phyloP scores from a whole-genome alignment of 2,113 vertebrate species.

The Tringa solitaria region DNA sequence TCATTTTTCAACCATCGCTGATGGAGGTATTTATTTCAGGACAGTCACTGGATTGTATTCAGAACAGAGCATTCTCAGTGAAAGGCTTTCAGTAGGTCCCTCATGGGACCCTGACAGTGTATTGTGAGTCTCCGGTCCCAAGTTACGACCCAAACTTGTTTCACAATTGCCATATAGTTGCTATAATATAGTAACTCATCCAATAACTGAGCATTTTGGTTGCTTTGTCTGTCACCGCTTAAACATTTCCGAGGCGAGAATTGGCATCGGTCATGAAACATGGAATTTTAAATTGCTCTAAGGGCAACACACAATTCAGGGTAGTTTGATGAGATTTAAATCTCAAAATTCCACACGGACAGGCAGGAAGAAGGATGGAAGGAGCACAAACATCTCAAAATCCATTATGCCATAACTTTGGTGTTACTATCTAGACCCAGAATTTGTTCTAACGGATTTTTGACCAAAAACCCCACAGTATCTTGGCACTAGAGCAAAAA shows the following conservation, averaged over 20 bases:
- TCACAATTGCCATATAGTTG: background rate
- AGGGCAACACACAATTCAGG: background rate
- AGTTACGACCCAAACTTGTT: background rate
- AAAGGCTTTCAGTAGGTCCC: background rate
- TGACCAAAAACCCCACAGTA: background rate
- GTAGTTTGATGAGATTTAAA: background rate
- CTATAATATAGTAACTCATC: background rate
- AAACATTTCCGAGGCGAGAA: background rate
- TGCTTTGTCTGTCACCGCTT: background rate
- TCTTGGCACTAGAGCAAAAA: background rate
- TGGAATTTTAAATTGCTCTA: background rate
- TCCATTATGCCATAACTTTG: background rate
- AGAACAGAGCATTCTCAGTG: background rate
- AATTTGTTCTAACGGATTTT: background rate
- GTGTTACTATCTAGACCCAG: background rate
- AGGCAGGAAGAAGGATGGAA: background rate
- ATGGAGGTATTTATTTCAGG: background rate
- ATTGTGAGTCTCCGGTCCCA: background rate
- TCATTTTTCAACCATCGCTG: background rate
- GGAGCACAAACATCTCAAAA: background rate
- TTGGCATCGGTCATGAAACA: background rate
- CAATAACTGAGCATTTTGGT: background rate
- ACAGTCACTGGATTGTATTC: background rate
- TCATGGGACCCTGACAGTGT: rapidly evolving
- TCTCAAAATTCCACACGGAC: background rate